Base-by-base conservation (phyloP, 2,797 vertebrate genomes). In the Yasuhikotakia modesta region DNA sequence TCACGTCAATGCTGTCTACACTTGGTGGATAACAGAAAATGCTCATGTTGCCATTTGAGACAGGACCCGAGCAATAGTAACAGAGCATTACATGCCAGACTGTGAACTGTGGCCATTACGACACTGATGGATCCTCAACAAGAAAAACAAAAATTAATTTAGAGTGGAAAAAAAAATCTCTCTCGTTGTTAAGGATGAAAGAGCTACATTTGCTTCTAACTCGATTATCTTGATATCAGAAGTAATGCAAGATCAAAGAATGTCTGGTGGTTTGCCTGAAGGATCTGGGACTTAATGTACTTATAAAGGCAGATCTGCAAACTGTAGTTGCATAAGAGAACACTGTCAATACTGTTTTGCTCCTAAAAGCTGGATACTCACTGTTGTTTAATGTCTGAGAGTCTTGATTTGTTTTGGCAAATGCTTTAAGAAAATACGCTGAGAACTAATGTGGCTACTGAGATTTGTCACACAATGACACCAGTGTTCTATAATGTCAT, bases 201-300 rank as follows among this genome's bases (percentile, higher is more conserved):
- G 65, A 35, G 35, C 24, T 50, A 46, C 63, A 67, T 81, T 66
- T 45, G 39, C 77, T 65, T 39, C 50, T 68, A 74, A 61, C 66
- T 67, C 58, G 70, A 83, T 77, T 61, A 79, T 66, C 53, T 27
- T 48, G 65, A 78, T 79, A 71, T 71, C 72, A 76, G 64, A 80
- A 74, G 70, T 84, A 80, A 84, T 85, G 81, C 72, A 85, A 84
- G 68, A 85, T 83, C 82, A 87, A 85, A 85, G 81, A 68, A 61
- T 27, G 71, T 35, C 79, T 74, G 46, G 22, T 32, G 46, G 46
- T 69, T 78, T 48, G 50, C 48, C 64, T 71, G 70, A 81, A 64
- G 27, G 8, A 19, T 24, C 43, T 39, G 63, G 73, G 39, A 69
- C 32, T 76, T 67, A n/a, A 48, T 72, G 63, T 57, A 46, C 46